Conservation (phyloP, 2,888 invertebrate species). For the Cremastinae sp. region DNA sequence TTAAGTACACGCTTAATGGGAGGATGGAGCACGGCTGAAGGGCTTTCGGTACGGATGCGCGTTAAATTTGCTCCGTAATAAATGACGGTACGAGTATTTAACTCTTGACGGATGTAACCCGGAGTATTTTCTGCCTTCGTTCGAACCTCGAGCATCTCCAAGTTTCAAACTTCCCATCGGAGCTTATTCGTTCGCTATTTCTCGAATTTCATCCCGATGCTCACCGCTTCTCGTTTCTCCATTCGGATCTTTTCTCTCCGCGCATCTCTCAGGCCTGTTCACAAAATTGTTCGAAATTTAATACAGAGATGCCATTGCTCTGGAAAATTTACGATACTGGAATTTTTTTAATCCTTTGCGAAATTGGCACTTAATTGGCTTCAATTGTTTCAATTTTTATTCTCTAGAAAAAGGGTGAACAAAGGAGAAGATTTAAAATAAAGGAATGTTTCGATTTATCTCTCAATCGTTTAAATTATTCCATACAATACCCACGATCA, state of each 20-base stretch:
- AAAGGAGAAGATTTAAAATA: conserved; percentile 1
- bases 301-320: conserved; percentile 46
- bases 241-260: background rate
- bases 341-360: conserved; percentile 34
- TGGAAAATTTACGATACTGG: conserved; percentile 46
- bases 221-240: conserved; percentile 26
- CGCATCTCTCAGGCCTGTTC: conserved; percentile 12
- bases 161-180: conserved; percentile 28
- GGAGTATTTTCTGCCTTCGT: conserved; percentile 23
- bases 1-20: too few relatives aligned
- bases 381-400: background rate
- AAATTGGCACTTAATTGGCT: conserved; percentile 4
- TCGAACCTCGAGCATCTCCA: conserved; percentile 7
- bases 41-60: conserved; percentile 13
- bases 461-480: background rate
- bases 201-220: conserved; percentile 29
- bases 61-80: conserved; percentile 30
- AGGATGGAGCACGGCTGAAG: background rate
- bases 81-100: conserved; percentile 12
- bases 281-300: conserved; percentile 59
- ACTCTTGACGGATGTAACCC: conserved; percentile 21
- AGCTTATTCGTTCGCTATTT: conserved; percentile 19
- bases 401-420: background rate
- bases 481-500: background rate
- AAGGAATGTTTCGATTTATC: conserved; percentile 1